Evolutionary conservation across 2,888 invertebrate genomes (phyloP), one percentile per base, ranked within the genome.

Genomic region (Parnassius orleans): DNA sequence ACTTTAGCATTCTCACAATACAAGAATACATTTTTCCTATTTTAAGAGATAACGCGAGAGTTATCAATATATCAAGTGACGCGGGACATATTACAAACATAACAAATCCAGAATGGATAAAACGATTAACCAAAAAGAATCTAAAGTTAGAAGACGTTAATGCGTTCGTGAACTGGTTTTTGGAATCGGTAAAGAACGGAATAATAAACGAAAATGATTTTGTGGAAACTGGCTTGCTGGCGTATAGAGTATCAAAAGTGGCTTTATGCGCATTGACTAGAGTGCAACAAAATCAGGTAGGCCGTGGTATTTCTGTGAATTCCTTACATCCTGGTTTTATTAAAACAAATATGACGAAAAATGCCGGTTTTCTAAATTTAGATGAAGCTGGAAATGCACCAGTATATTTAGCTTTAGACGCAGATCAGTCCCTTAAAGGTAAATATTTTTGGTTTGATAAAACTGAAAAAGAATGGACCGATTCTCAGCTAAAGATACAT

Each of bases 401-500:
- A 0, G 68, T 67, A 2, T 74, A 71, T 60, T 65, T 76, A 47
- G 74, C 72, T 1, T 60, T 76, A 43, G 75, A 76, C 47, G 68
- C 68, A 7, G 69, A 73, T 10, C 74, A 75, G 54, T 68, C 70
- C 0, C 15, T 72, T 7, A 75, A 74, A 65, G 76, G 75, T 10
- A 70, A 70, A 57, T 75, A 70, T 56, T 65, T 74, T 46, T 76
- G 74, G 73, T 74, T 63, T 43, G 75, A 76, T 19, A 73, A 71
- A 64, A 68, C 66, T 12, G 71, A 70, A 60, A 69, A 68, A 51
- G 69, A 72, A 9, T 75, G 74, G 74, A 51, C 66, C 0, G 66
- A 72, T 58, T 48, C 65, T 0, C 59, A 57, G 11, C 44, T 65
- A n/a, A 64, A 65, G 51, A 19, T 71, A 11, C 59, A 69, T 19